phyloP scores from a whole-genome alignment of 2,888 invertebrate species.

The Oxyscelio sp. region DNA sequence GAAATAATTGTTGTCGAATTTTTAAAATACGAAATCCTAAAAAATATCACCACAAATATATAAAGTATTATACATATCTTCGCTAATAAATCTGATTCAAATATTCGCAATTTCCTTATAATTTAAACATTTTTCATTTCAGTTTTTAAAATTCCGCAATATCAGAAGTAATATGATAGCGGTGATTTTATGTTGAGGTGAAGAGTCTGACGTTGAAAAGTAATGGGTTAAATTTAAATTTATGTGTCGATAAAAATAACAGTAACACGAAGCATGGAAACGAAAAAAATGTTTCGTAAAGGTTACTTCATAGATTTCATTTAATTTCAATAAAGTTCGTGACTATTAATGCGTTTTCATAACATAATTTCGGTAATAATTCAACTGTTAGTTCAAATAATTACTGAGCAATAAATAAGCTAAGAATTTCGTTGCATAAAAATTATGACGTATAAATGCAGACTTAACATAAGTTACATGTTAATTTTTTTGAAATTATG shows the following conservation, averaged over 20 bases:
- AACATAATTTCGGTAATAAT: too few relatives aligned
- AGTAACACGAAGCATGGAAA: constrained; percentile 38
- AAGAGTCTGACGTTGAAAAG: constrained; percentile 42
- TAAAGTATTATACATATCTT: too few relatives aligned
- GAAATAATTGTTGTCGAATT: too few relatives aligned
- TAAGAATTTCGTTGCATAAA: too few relatives aligned
- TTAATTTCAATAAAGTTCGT: constrained; percentile 13
- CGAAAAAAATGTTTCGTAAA: constrained; percentile 45
- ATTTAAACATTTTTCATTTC: background rate
- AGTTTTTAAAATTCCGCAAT: constrained; percentile 26
- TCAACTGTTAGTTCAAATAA: too few relatives aligned
- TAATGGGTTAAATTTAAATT: constrained; percentile 58
- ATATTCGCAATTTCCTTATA: constrained; percentile 1
- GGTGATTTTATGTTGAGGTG: constrained; percentile 46
- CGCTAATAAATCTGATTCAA: background rate
- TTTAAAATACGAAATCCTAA: too few relatives aligned
- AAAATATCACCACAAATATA: too few relatives aligned
- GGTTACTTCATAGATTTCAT: background rate
- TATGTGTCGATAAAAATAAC: constrained; percentile 54
- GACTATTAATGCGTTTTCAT: too few relatives aligned
- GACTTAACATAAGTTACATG: constrained; percentile 38
- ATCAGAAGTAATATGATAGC: constrained; percentile 25
- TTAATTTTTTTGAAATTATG: constrained; percentile 52
- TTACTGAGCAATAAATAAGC: too few relatives aligned
- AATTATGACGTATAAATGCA: too few relatives aligned